A percentile compares a stretch with the other conserved stretches of the same genome.
These are phyloP conservation scores for Pelochelys cantorii DNA, from an alignment of 2,797 vertebrate species.

Conservation along the genomic window DNA sequence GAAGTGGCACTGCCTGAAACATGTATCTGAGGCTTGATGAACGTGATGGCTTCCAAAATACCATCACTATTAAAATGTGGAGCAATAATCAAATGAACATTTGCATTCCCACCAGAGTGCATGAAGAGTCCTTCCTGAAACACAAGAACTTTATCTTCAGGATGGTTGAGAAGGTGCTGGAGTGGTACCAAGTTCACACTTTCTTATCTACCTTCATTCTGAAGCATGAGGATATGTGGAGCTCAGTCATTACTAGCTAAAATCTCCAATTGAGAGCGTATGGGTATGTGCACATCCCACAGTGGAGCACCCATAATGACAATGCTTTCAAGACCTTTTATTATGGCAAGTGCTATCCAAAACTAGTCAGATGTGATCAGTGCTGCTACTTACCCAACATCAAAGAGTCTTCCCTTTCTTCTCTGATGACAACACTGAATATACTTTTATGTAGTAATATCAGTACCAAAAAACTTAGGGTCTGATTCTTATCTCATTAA, in stretches of 20 bases:
- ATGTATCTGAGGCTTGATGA: not conserved
- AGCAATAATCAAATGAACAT: not conserved
- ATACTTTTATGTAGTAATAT: not conserved
- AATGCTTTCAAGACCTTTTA: not conserved
- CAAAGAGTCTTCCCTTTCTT: not conserved
- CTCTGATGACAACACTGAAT: not conserved
- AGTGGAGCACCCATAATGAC: not conserved
- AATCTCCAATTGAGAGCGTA: not conserved
- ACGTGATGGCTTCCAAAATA: not conserved
- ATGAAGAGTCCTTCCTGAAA: not conserved
- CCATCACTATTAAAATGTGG: not conserved
- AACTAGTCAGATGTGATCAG: not conserved
- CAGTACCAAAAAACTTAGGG: not conserved
- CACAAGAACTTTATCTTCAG: not conserved
- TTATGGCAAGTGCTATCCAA: not conserved
- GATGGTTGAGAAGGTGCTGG: not conserved
- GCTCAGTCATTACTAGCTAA: not conserved
- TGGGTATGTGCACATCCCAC: not conserved
- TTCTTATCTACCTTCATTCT: not conserved
- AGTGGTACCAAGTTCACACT: not conserved
- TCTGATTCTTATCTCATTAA: not conserved
- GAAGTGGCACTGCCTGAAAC: not conserved
- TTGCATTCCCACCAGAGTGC: not conserved
- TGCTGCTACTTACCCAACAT: not conserved
- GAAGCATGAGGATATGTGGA: not conserved